A percentile compares a stretch with the other conserved stretches of the same genome.
These are phyloP conservation scores for Drosophila demipolita DNA, from an alignment of 2,888 invertebrate genomes.

Conservation along the genomic window DNA sequence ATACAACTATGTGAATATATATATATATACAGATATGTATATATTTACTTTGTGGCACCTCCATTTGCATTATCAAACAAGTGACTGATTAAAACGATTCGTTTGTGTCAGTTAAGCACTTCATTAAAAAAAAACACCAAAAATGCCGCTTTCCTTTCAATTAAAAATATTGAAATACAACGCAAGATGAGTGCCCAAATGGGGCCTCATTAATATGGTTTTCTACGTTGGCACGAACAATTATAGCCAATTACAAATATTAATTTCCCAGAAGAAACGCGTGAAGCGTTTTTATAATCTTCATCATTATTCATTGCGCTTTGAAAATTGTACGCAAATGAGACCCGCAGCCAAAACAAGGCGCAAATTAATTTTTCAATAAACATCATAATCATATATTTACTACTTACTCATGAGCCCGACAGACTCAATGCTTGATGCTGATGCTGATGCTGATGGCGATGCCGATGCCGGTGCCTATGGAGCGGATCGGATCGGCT, in stretches of 20 bases:
- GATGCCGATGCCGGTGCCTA: not conserved
- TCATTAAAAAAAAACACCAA: slow-evolving; percentile 57
- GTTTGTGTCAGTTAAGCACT: slow-evolving; percentile 56
- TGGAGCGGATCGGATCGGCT: slow-evolving; percentile 10
- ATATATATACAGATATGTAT: not conserved
- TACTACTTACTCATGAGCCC: slow-evolving; percentile 34
- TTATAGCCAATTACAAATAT: slow-evolving; percentile 81
- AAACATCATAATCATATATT: slow-evolving; percentile 78
- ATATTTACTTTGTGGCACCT: slow-evolving; percentile 1
- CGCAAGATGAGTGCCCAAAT: slow-evolving; percentile 23
- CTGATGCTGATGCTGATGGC: not conserved
- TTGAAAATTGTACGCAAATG: slow-evolving; percentile 78
- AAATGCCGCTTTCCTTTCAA: slow-evolving; percentile 77
- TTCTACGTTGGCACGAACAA: slow-evolving; percentile 66
- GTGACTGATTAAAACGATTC: slow-evolving; percentile 61
- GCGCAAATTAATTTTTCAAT: slow-evolving; percentile 82
- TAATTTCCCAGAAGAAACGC: slow-evolving; percentile 76
- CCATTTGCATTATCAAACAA: slow-evolving; percentile 19
- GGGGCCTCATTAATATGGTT: slow-evolving; percentile 65
- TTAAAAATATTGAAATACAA: slow-evolving; percentile 70
- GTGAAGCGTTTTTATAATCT: slow-evolving; percentile 70
- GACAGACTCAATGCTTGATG: slow-evolving; percentile 4
- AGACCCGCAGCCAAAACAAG: slow-evolving; percentile 69
- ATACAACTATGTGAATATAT: not conserved
- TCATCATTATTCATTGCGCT: slow-evolving; percentile 76